Evolutionary conservation across 2,888 invertebrate genomes (phyloP), one percentile per base, ranked within the genome.

Genomic region (Harpagoxenus sublaevis): DNA sequence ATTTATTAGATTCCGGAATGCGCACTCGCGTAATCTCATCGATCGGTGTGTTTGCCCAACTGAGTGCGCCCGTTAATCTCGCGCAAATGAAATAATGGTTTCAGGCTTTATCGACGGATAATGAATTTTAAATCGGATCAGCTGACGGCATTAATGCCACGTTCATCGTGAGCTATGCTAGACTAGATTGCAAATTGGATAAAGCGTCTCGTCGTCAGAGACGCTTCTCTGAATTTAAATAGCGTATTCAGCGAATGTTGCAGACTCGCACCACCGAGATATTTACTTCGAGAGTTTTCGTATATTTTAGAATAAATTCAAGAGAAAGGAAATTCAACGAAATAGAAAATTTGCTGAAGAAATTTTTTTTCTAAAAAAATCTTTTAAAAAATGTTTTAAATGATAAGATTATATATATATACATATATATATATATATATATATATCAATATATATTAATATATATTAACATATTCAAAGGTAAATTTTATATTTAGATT

Each of bases 121-220:
- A 91, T 91, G 91, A 89, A 91, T 91, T 92, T 91, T 90, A 89
- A 91, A 92, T 92, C 88, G 89, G 91, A 91, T 91, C 90, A 89
- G 86, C 82, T 84, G 87, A 83, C 86, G 83, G 90, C 88, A 89
- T 88, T 89, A 91, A 90, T 89, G 91, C 84, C 88, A 86, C 89
- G 87, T 84, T 83, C 84, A 88, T 79, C 74, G 86, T 79, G 79
- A 86, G 87, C 87, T 86, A 87, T 89, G 85, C 90, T 83, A 85
- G 86, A 83, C 88, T 81, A 83, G 87, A 89, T 89, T 91, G 89
- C 88, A 90, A 90, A 91, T 90, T 87, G 88, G 88, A 87, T 90
- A 87, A 83, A 85, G 84, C 55, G 65, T 85, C 83, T 89, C 89
- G 82, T 63, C 75, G 82, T 53, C 78, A 31, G 82, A 55, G 82